Percentiles rank a stretch among this genome's conserved stretches.
Conservation (phyloP, 1,140 invertebrate species). For the Hylyphantes graminicola region DNA sequence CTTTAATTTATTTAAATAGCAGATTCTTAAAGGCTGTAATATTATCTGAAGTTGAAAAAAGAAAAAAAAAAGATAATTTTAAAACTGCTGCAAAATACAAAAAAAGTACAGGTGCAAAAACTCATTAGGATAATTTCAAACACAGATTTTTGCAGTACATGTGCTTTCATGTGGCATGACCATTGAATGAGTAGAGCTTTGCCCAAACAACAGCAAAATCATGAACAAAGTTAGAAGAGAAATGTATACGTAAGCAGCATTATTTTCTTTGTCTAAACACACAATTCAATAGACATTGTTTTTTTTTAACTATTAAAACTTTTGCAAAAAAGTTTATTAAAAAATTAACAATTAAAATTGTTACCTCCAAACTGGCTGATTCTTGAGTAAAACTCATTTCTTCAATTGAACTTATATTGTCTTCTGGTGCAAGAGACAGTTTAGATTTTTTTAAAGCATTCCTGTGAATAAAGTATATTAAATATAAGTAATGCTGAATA, state of each 20-base stretch:
- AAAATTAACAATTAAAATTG: background rate
- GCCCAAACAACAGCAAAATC: too few relatives aligned
- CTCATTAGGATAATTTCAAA: background rate
- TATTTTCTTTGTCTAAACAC: background rate
- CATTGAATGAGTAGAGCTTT: too few relatives aligned
- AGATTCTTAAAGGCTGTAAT: too few relatives aligned
- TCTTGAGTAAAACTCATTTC: constrained; percentile 1
- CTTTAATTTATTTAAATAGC: too few relatives aligned
- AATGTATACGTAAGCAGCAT: background rate
- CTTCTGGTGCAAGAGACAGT: constrained; percentile 22
- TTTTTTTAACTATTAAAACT: too few relatives aligned
- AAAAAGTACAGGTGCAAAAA: background rate
- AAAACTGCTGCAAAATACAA: too few relatives aligned
- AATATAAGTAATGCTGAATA: background rate
- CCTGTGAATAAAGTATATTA: constrained; percentile 11
- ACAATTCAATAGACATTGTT: background rate
- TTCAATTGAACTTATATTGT: constrained; percentile 11
- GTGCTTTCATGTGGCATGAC: too few relatives aligned
- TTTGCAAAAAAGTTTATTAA: too few relatives aligned
- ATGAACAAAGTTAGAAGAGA: background rate
- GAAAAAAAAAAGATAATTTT: too few relatives aligned
- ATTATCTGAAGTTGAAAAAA: too few relatives aligned
- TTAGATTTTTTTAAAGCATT: constrained; percentile 32
- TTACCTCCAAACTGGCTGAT: constrained; percentile 14
- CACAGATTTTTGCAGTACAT: background rate